These are phyloP conservation scores for Donacobius atricapilla DNA, from an alignment of 2,113 vertebrate species.

Conservation along the genomic window DNA sequence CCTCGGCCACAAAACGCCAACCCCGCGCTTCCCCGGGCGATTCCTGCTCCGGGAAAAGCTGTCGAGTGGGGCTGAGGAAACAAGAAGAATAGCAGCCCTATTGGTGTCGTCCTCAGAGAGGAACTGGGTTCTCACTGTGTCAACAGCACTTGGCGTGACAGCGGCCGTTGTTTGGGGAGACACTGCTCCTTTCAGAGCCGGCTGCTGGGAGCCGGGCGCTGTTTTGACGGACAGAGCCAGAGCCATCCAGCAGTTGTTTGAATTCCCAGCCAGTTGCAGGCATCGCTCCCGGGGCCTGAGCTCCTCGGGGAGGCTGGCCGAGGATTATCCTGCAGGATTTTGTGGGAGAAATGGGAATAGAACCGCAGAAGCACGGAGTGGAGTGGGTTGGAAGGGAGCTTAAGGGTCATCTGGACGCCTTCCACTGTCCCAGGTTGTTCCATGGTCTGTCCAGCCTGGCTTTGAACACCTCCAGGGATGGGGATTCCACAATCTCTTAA, in stretches of 20 bases:
- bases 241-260: conserved; percentile 65
- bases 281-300: conserved; percentile 46
- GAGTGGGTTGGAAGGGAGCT: background rate
- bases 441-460: background rate
- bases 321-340: background rate
- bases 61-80: conserved; percentile 71
- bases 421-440: fast-evolving
- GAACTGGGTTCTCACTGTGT: conserved; percentile 78
- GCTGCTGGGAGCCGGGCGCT: conserved; percentile 73
- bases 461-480: background rate
- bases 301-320: background rate
- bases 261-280: conserved; percentile 67
- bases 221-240: conserved; percentile 68
- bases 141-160: conserved; percentile 74
- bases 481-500: background rate
- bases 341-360: fast-evolving
- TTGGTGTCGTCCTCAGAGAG: conserved; percentile 68
- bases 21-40: fast-evolving
- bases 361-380: fast-evolving
- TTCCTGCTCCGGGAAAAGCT: conserved; percentile 11
- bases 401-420: background rate
- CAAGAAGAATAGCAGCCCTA: conserved; percentile 68
- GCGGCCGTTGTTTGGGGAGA: conserved; percentile 71
- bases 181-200: conserved; percentile 78
- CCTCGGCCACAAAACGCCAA: fast-evolving